Conservation (phyloP, 92 coral and sea anemone species). For the Metridium senile region DNA sequence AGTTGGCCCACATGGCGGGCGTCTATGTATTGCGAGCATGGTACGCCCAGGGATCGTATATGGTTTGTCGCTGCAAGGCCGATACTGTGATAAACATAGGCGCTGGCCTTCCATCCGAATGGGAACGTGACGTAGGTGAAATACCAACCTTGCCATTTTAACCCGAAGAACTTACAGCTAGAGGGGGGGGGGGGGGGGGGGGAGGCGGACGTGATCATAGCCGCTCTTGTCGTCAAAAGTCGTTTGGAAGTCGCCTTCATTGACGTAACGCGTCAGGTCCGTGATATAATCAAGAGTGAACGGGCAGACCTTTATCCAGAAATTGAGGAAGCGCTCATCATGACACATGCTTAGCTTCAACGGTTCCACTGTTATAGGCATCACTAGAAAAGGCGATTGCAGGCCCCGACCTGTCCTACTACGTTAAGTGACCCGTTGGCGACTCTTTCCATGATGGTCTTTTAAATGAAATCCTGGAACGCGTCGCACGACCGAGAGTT, state of each 20-base stretch:
- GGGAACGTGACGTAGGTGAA: slow-evolving; percentile 32
- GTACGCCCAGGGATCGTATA: slow-evolving; percentile 29
- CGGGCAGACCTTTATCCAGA: slow-evolving; percentile 28
- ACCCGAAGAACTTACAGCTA: slow-evolving; percentile 15
- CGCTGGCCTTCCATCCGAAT: slow-evolving; percentile 43
- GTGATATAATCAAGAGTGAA: slow-evolving; percentile 36
- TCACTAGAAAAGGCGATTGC: slow-evolving; percentile 30
- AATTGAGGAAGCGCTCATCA: slow-evolving; percentile 37
- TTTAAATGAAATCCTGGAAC: slow-evolving; percentile 20
- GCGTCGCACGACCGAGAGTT: background rate
- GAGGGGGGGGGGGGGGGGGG: no score
- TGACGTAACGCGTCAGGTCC: slow-evolving; percentile 23
- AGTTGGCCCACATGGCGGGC: slow-evolving; percentile 23
- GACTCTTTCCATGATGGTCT: slow-evolving; percentile 28
- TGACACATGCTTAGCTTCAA: slow-evolving; percentile 47
- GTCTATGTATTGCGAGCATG: slow-evolving; percentile 33
- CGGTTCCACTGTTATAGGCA: slow-evolving; percentile 36
- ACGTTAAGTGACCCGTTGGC: slow-evolving; percentile 31
- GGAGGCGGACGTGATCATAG: slow-evolving; percentile 34
- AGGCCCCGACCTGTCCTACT: slow-evolving; percentile 16
- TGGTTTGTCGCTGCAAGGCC: slow-evolving; percentile 18
- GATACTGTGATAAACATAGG: slow-evolving; percentile 1
- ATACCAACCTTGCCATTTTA: slow-evolving; percentile 40
- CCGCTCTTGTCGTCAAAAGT: slow-evolving; percentile 44
- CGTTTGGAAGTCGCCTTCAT: slow-evolving; percentile 26